Percentiles rank a stretch among this genome's conserved stretches.
Evolutionary conservation across 2,888 invertebrate genomes (phyloP).

Genomic region (Lepetodrilus schrolli): DNA sequence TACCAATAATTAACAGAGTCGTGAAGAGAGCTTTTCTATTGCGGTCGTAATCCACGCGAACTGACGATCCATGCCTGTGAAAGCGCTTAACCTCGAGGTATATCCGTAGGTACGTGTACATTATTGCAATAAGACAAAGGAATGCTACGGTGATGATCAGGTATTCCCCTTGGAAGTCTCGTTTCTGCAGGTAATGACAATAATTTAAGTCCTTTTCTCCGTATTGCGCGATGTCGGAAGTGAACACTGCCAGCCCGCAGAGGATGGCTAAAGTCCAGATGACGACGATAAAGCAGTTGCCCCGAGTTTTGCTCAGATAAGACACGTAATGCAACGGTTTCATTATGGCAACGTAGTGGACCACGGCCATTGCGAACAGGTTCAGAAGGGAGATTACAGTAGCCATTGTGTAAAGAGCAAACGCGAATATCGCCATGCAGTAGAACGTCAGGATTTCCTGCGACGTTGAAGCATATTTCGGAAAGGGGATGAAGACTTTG

Average conservation of each 20-base stretch:
- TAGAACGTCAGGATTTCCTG: conserved; percentile 46
- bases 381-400: conserved; percentile 61
- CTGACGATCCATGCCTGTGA: conserved; percentile 31
- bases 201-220: conserved; percentile 46
- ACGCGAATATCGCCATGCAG: conserved; percentile 56
- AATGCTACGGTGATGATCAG: conserved; percentile 56
- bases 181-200: conserved; percentile 61
- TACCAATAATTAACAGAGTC: conserved; percentile 63
- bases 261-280: conserved; percentile 56
- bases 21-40: conserved; percentile 64
- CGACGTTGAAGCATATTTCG: conserved; percentile 33
- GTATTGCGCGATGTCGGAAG: conserved; percentile 35
- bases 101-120: conserved; percentile 59
- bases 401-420: conserved; percentile 59
- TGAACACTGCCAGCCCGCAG: conserved; percentile 53
- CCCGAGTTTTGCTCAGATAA: conserved; percentile 47
- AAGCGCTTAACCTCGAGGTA: conserved; percentile 53
- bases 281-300: conserved; percentile 47
- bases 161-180: conserved; percentile 62
- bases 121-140: conserved; percentile 55
- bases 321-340: conserved; percentile 53
- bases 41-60: conserved; percentile 48
- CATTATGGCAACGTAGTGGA: conserved; percentile 64
- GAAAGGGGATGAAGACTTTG: conserved; percentile 51
- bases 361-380: conserved; percentile 60